Conservation (phyloP, 1,140 invertebrate genomes). For the Drosophila triauraria region DNA sequence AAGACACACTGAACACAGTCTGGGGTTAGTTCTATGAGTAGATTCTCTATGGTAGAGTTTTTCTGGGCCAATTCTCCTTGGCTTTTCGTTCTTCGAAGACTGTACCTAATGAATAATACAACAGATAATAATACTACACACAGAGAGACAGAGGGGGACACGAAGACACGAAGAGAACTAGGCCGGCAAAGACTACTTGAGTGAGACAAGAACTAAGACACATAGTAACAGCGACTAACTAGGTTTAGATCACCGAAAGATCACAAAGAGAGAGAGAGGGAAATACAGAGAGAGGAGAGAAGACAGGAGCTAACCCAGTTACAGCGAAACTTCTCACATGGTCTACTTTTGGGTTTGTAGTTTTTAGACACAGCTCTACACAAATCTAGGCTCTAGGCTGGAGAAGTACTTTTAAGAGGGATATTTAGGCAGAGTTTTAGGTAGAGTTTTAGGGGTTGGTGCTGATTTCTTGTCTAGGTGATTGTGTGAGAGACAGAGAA, state of each 20-base stretch:
- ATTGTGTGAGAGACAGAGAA: conserved; percentile 26
- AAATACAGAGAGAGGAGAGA: conserved; percentile 7
- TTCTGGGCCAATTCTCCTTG: conserved; percentile 22
- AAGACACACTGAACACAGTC: background rate
- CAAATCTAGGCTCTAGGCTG: conserved; percentile 24
- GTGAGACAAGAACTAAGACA: conserved; percentile 42
- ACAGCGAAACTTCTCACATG: conserved; percentile 6
- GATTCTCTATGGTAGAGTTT: background rate
- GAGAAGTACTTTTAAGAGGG: conserved; percentile 10
- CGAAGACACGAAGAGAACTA: conserved; percentile 7
- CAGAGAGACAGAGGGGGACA: conserved; percentile 18
- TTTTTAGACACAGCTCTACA: conserved; percentile 28
- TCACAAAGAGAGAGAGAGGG: conserved; percentile 12
- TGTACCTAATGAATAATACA: background rate
- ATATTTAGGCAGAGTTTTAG: conserved; percentile 14
- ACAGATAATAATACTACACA: conserved; percentile 13
- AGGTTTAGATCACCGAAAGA: conserved; percentile 38
- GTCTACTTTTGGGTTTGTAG: conserved; percentile 17
- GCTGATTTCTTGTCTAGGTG: conserved; percentile 9
- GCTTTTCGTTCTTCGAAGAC: conserved; percentile 17
- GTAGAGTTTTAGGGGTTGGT: background rate
- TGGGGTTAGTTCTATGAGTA: conserved; percentile 23
- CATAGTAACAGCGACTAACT: conserved; percentile 37
- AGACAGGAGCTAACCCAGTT: conserved; percentile 35
- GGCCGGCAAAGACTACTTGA: conserved; percentile 35